These are phyloP conservation scores for Latheticus oryzae DNA, from an alignment of 2,888 invertebrate species.

Conservation along the genomic window DNA sequence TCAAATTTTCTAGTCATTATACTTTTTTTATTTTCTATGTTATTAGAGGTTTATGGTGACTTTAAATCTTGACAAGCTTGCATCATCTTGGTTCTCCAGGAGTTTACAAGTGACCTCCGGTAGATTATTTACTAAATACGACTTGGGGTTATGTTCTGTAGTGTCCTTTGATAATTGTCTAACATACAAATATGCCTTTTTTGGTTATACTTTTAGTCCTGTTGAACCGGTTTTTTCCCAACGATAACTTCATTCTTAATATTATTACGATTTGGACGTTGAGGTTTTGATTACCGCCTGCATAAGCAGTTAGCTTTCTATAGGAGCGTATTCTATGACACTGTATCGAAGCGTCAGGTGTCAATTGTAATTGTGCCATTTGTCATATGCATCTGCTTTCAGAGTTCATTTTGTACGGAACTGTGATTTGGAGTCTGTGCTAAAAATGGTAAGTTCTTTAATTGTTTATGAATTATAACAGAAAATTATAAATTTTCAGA, in stretches of 20 bases:
- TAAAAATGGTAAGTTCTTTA: constrained; percentile 19
- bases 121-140: constrained; percentile 1
- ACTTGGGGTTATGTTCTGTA: background rate
- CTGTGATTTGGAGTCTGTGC: constrained; percentile 13
- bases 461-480: constrained; percentile 19
- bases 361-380: constrained; percentile 8
- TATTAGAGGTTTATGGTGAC: constrained; percentile 6
- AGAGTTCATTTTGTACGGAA: constrained; percentile 8
- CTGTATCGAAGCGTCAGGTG: constrained; percentile 13
- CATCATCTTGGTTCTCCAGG: constrained; percentile 3
- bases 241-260: constrained; percentile 1
- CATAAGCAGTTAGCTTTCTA: too few relatives aligned
- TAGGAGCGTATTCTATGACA: too few relatives aligned
- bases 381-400: constrained; percentile 11
- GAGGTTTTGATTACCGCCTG: background rate
- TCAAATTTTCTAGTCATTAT: too few relatives aligned
- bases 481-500: constrained; percentile 18
- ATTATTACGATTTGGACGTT: background rate
- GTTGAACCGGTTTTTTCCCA: background rate
- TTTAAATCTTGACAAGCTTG: constrained; percentile 1
- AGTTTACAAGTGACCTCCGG: constrained; percentile 1
- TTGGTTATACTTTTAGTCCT: background rate
- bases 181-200: background rate
- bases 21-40: too few relatives aligned
- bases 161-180: background rate